A percentile compares a stretch with the other conserved stretches of the same genome.
phyloP scores from a whole-genome alignment of 2,888 invertebrate species.

The Apodemia mormo region DNA sequence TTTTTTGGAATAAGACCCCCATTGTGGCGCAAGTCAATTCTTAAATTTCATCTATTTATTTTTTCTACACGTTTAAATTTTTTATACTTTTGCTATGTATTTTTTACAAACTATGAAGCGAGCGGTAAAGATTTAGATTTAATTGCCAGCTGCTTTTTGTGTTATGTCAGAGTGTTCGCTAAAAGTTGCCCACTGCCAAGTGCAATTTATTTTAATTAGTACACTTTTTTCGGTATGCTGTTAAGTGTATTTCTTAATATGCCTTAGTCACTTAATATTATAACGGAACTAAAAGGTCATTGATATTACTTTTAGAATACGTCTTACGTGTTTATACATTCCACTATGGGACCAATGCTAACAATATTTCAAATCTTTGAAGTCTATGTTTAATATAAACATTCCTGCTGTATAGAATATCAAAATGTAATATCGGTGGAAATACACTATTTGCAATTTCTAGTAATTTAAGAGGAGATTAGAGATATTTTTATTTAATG shows the following conservation, averaged over 20 bases:
- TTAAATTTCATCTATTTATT: conserved; percentile 26
- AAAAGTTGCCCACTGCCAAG: conserved; percentile 74
- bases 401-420: background rate
- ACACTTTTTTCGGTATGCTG: conserved; percentile 56
- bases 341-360: conserved; percentile 70
- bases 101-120: conserved; percentile 47
- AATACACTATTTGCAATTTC: conserved; percentile 71
- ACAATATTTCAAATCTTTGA: no score
- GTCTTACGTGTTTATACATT: conserved; percentile 52
- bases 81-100: conserved; percentile 35
- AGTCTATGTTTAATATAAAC: background rate
- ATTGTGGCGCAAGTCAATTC: background rate
- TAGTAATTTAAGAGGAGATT: conserved; percentile 77
- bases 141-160: conserved; percentile 78
- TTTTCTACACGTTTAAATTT: conserved; percentile 31
- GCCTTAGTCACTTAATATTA: conserved; percentile 57
- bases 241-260: conserved; percentile 63
- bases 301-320: conserved; percentile 25
- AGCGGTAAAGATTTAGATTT: conserved; percentile 70
- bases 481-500: conserved; percentile 76
- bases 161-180: conserved; percentile 73
- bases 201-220: conserved; percentile 69
- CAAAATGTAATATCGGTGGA: conserved; percentile 30
- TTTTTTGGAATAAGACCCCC: conserved; percentile 11
- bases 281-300: conserved; percentile 23